phyloP scores from a whole-genome alignment of 2,888 invertebrate genomes.

The Pollenia griseotomentosa region DNA sequence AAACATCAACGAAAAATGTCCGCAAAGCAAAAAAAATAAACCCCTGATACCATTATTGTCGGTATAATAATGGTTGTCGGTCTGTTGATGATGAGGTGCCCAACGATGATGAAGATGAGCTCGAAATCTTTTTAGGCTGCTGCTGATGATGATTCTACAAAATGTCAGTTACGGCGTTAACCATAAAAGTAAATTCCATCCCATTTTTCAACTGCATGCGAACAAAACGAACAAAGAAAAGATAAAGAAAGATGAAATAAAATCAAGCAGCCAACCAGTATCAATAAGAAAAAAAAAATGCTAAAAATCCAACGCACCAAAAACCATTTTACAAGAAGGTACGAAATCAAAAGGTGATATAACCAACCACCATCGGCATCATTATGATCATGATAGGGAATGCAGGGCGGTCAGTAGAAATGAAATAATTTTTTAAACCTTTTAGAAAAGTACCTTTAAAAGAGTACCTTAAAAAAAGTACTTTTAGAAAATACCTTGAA shows the following conservation, averaged over 20 bases:
- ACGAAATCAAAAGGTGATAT: conserved; percentile 41
- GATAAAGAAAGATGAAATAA: background rate
- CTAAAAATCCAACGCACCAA: conserved; percentile 50
- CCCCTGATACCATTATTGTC: conserved; percentile 2
- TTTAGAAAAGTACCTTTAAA: background rate
- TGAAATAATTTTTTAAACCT: too few relatives aligned
- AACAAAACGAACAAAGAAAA: conserved; percentile 3
- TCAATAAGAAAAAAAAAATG: conserved; percentile 21
- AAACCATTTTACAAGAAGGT: conserved; percentile 21
- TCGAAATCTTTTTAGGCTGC: conserved; percentile 17
- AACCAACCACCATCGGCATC: conserved; percentile 15
- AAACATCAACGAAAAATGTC: background rate
- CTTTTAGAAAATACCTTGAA: background rate
- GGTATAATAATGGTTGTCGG: conserved; percentile 47
- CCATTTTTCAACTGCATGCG: conserved; percentile 24
- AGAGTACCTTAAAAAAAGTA: background rate
- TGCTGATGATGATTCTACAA: conserved; percentile 76
- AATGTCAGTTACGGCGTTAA: conserved; percentile 82
- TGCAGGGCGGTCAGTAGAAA: background rate
- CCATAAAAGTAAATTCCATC: conserved; percentile 78
- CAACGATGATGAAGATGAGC: conserved; percentile 54
- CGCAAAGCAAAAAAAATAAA: background rate
- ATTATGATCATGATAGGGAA: background rate
- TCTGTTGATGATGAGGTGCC: conserved; percentile 11
- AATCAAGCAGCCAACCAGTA: conserved; percentile 45